Evolutionary conservation across 2,797 vertebrate species (phyloP).

Genomic region (Sparus aurata): DNA sequence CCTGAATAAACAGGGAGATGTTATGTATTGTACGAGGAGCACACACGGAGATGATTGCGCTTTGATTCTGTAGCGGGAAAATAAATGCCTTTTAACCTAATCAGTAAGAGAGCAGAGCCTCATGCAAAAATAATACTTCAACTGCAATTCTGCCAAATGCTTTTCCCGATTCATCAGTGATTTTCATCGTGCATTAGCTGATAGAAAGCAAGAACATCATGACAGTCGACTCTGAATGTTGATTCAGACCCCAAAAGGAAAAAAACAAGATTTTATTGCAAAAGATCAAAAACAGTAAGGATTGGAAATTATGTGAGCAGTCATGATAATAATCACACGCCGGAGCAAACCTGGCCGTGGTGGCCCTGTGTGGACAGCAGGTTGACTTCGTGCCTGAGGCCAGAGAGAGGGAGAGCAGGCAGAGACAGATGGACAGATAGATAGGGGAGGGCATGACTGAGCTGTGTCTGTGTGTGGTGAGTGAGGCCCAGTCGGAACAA

Average conservation of each 20-base stretch:
- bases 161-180: background rate
- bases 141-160: background rate
- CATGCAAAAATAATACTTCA: slow-evolving; percentile 12
- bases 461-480: slow-evolving; percentile 82
- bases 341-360: slow-evolving; percentile 25
- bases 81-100: slow-evolving; percentile 33
- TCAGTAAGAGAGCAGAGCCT: slow-evolving; percentile 10
- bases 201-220: background rate
- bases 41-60: slow-evolving; percentile 22
- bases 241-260: background rate
- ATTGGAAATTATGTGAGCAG: background rate
- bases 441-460: slow-evolving; percentile 85
- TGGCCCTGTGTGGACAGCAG: slow-evolving; percentile 68
- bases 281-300: background rate
- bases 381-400: slow-evolving; percentile 68
- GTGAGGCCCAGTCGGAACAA: slow-evolving; percentile 79
- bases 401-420: slow-evolving; percentile 74
- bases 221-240: slow-evolving; percentile 23
- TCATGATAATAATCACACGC: slow-evolving; percentile 24
- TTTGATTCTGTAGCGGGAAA: slow-evolving; percentile 19
- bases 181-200: background rate
- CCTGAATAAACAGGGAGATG: slow-evolving; percentile 58
- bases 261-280: background rate
- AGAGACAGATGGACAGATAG: slow-evolving; percentile 84
- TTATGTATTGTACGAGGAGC: slow-evolving; percentile 46